These are phyloP conservation scores for Ectemnius cavifrons DNA, from an alignment of 2,888 invertebrate species.

Conservation along the genomic window DNA sequence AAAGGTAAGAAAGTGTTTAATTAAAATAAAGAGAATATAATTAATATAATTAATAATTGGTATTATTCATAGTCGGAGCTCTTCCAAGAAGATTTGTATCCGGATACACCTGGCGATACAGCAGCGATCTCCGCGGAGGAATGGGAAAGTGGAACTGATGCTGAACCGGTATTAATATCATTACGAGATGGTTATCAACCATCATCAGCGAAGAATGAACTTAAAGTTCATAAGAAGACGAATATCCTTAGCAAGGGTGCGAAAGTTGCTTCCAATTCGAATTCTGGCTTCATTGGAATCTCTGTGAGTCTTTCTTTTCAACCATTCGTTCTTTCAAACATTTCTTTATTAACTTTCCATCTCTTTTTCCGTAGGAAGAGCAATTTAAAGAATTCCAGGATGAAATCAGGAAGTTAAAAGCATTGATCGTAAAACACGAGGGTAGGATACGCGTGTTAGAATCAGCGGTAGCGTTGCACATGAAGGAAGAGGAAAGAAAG, in stretches of 20 bases:
- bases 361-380: slow-evolving; percentile 81
- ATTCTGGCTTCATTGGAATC: slow-evolving; percentile 54
- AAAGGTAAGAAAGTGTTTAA: too few relatives aligned
- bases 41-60: too few relatives aligned
- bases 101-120: slow-evolving; percentile 94
- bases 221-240: slow-evolving; percentile 87
- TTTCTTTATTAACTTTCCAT: too few relatives aligned
- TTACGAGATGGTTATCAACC: slow-evolving; percentile 89
- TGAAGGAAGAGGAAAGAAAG: slow-evolving; percentile 76
- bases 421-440: slow-evolving; percentile 96
- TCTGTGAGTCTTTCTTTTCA: slow-evolving; percentile 69
- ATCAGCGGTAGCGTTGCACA: slow-evolving; percentile 80
- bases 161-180: slow-evolving; percentile 94
- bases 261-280: slow-evolving; percentile 69
- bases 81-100: slow-evolving; percentile 98
- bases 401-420: slow-evolving; percentile 94
- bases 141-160: slow-evolving; percentile 93
- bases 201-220: slow-evolving; percentile 81
- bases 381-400: slow-evolving; percentile 91
- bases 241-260: slow-evolving; percentile 88
- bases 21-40: too few relatives aligned
- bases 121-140: slow-evolving; percentile 94
- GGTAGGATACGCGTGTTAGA: slow-evolving; percentile 90
- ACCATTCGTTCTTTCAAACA: too few relatives aligned
- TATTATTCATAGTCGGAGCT: slow-evolving; percentile 90